Conservation (phyloP, 2,797 vertebrate species). For the Xiphophorus birchmanni region DNA sequence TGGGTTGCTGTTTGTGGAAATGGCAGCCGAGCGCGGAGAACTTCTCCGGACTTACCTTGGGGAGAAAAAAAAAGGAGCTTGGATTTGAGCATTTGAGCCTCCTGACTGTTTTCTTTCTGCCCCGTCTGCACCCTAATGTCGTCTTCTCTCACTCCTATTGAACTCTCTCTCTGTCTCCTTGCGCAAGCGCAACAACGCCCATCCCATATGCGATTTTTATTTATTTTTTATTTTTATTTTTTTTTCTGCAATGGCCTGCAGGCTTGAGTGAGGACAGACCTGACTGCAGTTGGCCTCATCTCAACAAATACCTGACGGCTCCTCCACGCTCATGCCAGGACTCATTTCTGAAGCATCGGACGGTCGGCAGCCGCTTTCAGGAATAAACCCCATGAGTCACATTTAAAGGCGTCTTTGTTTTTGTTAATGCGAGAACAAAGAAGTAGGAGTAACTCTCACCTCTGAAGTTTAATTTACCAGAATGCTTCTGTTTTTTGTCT, state of each 20-base stretch:
- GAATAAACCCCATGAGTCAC: slow-evolving; percentile 46
- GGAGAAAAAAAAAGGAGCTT: too few species aligned
- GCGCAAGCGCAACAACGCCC: slow-evolving; percentile 10
- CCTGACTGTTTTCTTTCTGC: slow-evolving; percentile 30
- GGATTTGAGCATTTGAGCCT: not conserved
- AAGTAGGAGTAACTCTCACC: not conserved
- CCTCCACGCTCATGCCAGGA: slow-evolving; percentile 63
- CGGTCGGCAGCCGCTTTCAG: slow-evolving; percentile 49
- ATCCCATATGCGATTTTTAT: too few species aligned
- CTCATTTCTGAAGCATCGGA: slow-evolving; percentile 68
- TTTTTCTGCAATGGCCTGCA: slow-evolving; percentile 60
- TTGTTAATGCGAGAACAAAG: slow-evolving; percentile 27
- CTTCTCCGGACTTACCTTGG: slow-evolving; percentile 48
- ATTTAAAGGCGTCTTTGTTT: slow-evolving; percentile 31
- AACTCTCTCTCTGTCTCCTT: slow-evolving; percentile 7
- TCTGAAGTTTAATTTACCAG: not conserved
- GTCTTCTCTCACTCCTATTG: slow-evolving; percentile 19
- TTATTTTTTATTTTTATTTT: too few species aligned
- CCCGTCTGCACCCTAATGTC: slow-evolving; percentile 43
- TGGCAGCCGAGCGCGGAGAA: slow-evolving; percentile 37
- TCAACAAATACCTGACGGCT: slow-evolving; percentile 75
- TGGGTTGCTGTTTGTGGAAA: slow-evolving; percentile 45
- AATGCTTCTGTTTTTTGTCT: not conserved
- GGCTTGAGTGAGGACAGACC: slow-evolving; percentile 73
- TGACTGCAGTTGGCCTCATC: slow-evolving; percentile 69